A percentile compares a stretch with the other conserved stretches of the same genome.
These are phyloP conservation scores for Onthophagus sagittarius DNA, from an alignment of 2,888 invertebrate genomes.

Conservation along the genomic window DNA sequence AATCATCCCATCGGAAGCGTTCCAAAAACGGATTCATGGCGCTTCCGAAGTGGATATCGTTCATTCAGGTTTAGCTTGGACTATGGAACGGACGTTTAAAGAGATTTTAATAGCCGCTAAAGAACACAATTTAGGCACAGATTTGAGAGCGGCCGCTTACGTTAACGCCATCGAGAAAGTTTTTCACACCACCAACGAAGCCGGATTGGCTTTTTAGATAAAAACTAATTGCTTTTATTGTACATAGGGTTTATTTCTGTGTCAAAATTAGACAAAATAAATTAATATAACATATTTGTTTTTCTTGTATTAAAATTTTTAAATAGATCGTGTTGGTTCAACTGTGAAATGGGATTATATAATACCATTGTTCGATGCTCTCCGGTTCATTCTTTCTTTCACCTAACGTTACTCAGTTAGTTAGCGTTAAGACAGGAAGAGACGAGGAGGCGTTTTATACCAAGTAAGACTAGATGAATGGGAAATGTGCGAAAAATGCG, in stretches of 20 bases:
- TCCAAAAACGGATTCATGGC: conserved; percentile 66
- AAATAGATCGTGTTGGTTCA: background rate
- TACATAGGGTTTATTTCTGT: background rate
- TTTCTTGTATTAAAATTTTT: too few species aligned
- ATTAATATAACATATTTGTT: background rate
- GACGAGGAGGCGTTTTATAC: background rate
- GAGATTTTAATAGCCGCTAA: conserved; percentile 63
- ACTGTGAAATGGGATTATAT: background rate
- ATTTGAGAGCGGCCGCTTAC: conserved; percentile 30
- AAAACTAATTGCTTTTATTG: background rate
- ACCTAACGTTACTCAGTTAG: background rate
- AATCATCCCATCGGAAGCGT: conserved; percentile 61
- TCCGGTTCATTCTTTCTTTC: background rate
- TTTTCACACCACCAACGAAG: conserved; percentile 28
- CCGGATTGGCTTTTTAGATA: conserved; percentile 46
- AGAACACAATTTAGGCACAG: conserved; percentile 63
- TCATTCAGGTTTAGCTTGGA: conserved; percentile 78
- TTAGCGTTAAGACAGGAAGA: background rate
- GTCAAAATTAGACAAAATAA: background rate
- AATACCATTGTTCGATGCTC: background rate
- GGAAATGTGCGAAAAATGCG: background rate
- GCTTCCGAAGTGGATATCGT: conserved; percentile 84
- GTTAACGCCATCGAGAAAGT: conserved; percentile 30
- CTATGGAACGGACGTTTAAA: conserved; percentile 72
- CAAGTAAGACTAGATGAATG: background rate